Conservation (phyloP, 2,797 vertebrate genomes). For the Mionectes olivaceus region DNA sequence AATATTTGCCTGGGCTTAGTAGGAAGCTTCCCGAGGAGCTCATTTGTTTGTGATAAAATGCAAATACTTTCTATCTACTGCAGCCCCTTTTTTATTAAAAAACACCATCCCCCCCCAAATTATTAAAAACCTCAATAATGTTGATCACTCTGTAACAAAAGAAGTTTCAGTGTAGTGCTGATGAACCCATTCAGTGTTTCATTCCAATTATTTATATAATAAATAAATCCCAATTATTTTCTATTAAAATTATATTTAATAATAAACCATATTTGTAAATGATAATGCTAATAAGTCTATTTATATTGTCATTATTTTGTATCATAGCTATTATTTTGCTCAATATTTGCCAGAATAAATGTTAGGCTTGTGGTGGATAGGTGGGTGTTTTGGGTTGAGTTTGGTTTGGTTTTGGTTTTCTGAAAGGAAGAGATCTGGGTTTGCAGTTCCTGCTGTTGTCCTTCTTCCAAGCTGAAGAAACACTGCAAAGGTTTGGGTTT, state of each 20-base stretch:
- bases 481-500: background rate
- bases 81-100: background rate
- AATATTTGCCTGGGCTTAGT: background rate
- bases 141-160: too few relatives aligned
- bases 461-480: background rate
- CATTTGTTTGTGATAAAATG: background rate
- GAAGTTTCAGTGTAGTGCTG: background rate
- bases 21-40: background rate
- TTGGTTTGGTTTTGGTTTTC: background rate
- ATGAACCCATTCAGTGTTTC: background rate
- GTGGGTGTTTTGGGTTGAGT: background rate
- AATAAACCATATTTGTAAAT: background rate
- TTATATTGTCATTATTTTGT: background rate
- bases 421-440: background rate
- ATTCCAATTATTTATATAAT: background rate
- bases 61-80: background rate
- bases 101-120: fast-evolving
- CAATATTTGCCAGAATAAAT: background rate
- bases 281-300: background rate
- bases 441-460: background rate
- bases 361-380: background rate
- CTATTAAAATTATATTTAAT: background rate
- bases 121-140: background rate
- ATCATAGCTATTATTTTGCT: background rate
- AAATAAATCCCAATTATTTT: background rate